Base-by-base conservation (phyloP, 1,140 invertebrate genomes). In the Lasioglossum baleicum region DNA sequence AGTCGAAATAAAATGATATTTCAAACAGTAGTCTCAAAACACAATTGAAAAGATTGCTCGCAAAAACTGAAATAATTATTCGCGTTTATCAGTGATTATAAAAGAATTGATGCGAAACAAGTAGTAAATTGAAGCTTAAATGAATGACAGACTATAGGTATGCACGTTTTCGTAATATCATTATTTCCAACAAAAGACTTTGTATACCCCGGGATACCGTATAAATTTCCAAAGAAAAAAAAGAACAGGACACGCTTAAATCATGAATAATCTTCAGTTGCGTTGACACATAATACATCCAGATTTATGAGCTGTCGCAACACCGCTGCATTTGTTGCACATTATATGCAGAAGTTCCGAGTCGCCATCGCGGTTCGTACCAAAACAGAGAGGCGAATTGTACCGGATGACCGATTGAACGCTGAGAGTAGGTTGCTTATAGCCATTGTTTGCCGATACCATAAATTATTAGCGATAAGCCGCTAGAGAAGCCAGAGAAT, bases 391-490 rank as follows among this genome's bases (percentile, higher is more conserved):
- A 64, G 66, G 51, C 68, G 26, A 10, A 67, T 40, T 8, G 40
- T 60, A 67, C 15, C 22, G 42, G 48, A 74, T 86, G 83, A 85
- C 80, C 84, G 73, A 85, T 80, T 86, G 73, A 74, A 80, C 76
- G 64, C 67, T 63, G 80, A 72, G 79, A 83, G 67, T 70, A 73
- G 75, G 68, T 75, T 71, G 76, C 80, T 85, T 86, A 87, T 88
- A 83, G 86, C 81, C 75, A 87, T 88, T 89, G 87, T 88, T 89
- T 88, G 81, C 83, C 48, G 51, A 56, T 51, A 77, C 75, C 73
- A 88, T 89, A 87, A 88, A 89, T 89, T 89, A 89, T 89, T 89
- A 89, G 76, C 87, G 87, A 89, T 89, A 88, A 89, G 85, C 82
- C 83, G 26, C 67, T 70, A 73, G 78, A 86, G 84, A 78, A 80